Evolutionary conservation across 2,113 vertebrate species (phyloP).

Genomic region (Equus quagga): DNA sequence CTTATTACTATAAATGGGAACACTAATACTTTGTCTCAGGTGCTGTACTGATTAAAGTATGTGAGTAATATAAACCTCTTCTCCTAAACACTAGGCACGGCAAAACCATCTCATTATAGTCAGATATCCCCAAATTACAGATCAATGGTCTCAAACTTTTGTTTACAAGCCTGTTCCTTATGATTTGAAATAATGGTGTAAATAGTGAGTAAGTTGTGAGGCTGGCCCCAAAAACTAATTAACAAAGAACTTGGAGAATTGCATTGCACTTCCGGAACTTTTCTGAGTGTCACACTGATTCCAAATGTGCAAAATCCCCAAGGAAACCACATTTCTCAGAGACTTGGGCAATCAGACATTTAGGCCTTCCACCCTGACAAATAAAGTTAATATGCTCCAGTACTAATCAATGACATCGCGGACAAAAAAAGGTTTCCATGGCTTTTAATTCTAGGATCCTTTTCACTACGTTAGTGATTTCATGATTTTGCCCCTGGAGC

Average conservation of each 20-base stretch:
- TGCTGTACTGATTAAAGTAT: not conserved
- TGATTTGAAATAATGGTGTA: not conserved
- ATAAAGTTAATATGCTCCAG: not conserved
- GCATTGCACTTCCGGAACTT: not conserved
- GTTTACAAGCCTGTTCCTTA: constrained; percentile 5
- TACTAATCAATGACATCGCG: not conserved
- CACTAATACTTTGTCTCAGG: not conserved
- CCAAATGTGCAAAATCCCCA: not conserved
- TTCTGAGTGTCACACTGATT: not conserved
- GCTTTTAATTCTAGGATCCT: constrained; percentile 34
- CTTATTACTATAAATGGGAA: not conserved
- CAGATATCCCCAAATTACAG: not conserved
- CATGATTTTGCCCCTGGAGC: not conserved
- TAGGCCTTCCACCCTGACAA: not conserved
- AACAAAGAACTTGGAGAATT: not conserved
- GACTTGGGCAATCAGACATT: not conserved
- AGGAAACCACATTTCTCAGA: constrained; percentile 33
- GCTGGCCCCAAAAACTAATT: not conserved
- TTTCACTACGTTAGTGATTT: not conserved
- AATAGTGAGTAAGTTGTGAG: not conserved
- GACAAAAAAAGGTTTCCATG: not conserved
- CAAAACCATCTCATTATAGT: constrained; percentile 27
- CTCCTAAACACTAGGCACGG: not conserved
- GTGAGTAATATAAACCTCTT: not conserved
- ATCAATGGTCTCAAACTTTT: constrained; percentile 19